A percentile compares a stretch with the other conserved stretches of the same genome.
Evolutionary conservation across 2,888 invertebrate genomes (phyloP).

Genomic region (Urechis unicinctus): DNA sequence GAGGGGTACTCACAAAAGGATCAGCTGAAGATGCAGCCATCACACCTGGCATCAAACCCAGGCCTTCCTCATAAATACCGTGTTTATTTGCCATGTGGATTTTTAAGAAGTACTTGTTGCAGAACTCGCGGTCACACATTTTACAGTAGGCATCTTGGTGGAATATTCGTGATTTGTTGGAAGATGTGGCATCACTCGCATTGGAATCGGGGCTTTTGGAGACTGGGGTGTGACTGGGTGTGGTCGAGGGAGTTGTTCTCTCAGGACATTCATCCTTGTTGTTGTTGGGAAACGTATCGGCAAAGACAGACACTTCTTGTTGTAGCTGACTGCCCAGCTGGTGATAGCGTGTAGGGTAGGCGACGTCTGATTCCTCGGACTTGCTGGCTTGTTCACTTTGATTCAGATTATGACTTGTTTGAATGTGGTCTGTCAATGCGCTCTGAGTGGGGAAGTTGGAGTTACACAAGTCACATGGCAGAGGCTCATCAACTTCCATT

Average conservation of each 20-base stretch:
- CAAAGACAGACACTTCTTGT: conserved; percentile 23
- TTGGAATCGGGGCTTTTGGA: not conserved
- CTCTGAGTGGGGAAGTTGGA: conserved; percentile 6
- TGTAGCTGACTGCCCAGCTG: conserved; percentile 76
- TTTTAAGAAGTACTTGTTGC: conserved; percentile 96
- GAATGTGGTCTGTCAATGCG: conserved; percentile 12
- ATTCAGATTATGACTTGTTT: conserved; percentile 3
- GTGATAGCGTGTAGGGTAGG: conserved; percentile 59
- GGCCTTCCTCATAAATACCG: conserved; percentile 61
- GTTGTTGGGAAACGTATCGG: not conserved
- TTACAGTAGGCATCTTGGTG: conserved; percentile 97
- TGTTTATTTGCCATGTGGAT: conserved; percentile 98
- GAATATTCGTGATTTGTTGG: conserved; percentile 60
- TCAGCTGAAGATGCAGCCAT: not conserved
- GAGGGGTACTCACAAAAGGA: not conserved
- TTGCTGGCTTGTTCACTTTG: not conserved
- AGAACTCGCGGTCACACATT: conserved; percentile 96
- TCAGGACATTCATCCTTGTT: too few species aligned
- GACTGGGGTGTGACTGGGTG: not conserved
- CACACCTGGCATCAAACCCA: not conserved
- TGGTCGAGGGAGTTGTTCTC: not conserved
- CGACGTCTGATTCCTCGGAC: too few species aligned
- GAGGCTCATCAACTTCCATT: not conserved
- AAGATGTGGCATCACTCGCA: not conserved
- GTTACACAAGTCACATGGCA: conserved; percentile 14